A percentile compares a stretch with the other conserved stretches of the same genome.
Conservation (phyloP, 2,888 invertebrate species). For the Ichneumon xanthorius region DNA sequence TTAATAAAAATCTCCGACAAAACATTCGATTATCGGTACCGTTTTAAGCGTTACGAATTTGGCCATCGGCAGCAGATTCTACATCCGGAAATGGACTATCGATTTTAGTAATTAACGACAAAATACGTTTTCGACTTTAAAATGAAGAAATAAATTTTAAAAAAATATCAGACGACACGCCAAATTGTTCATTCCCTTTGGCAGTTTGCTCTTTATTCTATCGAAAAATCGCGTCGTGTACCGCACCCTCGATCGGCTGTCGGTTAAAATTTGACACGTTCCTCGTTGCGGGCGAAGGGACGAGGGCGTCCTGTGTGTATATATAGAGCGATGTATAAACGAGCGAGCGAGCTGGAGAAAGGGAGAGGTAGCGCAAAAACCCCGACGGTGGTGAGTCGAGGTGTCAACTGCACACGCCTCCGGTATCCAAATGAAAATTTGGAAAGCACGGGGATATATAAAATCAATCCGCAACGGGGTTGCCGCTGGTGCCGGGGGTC, state of each 20-base stretch:
- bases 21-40: constrained; percentile 18
- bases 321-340: constrained; percentile 42
- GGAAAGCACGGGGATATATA: constrained; percentile 72
- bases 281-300: constrained; percentile 32
- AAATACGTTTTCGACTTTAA: not conserved
- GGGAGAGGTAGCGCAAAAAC: constrained; percentile 47
- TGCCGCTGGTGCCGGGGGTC: constrained; percentile 46
- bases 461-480: constrained; percentile 66
- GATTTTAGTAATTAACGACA: not conserved
- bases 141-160: too few species aligned
- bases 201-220: constrained; percentile 8
- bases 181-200: constrained; percentile 15
- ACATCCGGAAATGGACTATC: not conserved
- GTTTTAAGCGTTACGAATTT: not conserved
- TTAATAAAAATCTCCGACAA: not conserved
- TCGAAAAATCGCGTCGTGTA: constrained; percentile 27
- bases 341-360: constrained; percentile 37
- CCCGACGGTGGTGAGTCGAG: constrained; percentile 59
- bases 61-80: not conserved
- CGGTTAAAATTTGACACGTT: constrained; percentile 64
- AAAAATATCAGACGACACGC: not conserved
- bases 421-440: constrained; percentile 78
- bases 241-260: constrained; percentile 26
- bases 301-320: constrained; percentile 13
- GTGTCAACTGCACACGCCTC: constrained; percentile 76